phyloP scores from a whole-genome alignment of 1,140 invertebrate genomes.

The Rhagoletis pomonella region DNA sequence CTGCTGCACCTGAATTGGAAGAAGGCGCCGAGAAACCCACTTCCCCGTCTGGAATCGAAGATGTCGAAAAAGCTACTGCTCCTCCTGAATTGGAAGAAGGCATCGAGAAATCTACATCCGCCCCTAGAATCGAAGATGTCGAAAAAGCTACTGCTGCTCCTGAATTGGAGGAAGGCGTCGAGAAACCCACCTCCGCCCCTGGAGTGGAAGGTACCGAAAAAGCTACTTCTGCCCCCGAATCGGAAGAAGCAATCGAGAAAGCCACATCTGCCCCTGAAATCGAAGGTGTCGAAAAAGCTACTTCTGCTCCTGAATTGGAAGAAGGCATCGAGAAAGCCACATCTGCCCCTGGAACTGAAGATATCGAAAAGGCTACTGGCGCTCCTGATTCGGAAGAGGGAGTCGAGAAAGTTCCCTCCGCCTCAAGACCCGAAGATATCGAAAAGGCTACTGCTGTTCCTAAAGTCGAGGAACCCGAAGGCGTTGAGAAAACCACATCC shows the following conservation, averaged over 20 bases:
- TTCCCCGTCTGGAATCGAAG: too few relatives aligned
- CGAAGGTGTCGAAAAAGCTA: background rate
- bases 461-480: background rate
- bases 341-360: slow-evolving; percentile 7
- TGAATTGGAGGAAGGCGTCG: background rate
- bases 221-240: background rate
- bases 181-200: slow-evolving; percentile 13
- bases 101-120: too few relatives aligned
- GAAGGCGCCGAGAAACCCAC: too few relatives aligned
- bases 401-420: slow-evolving; percentile 6
- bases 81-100: too few relatives aligned
- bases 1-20: background rate
- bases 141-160: too few relatives aligned
- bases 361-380: background rate
- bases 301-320: background rate
- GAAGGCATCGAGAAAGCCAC: background rate
- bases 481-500: background rate
- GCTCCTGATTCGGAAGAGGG: background rate
- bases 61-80: too few relatives aligned
- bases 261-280: too few relatives aligned
- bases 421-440: slow-evolving; percentile 19
- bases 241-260: background rate
- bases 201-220: slow-evolving; percentile 31
- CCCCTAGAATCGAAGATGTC: too few relatives aligned
- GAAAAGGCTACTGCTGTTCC: slow-evolving; percentile 1